Evolutionary conservation across 2,113 vertebrate genomes (phyloP).

Genomic region (Laticauda laticaudata): DNA sequence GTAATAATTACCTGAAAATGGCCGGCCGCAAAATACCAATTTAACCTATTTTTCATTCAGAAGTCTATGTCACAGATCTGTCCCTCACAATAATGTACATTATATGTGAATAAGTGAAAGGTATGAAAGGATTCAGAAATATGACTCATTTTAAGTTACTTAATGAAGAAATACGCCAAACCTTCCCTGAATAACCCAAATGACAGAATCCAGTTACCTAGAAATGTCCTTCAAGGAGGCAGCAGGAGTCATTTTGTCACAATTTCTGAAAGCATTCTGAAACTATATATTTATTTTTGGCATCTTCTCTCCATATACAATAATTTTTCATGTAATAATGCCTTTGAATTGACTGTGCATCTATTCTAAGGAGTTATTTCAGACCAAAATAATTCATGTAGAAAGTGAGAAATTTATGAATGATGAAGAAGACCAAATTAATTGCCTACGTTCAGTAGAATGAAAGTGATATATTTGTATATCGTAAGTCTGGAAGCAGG

Average conservation of each 20-base stretch:
- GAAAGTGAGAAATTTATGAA: neutral
- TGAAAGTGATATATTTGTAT: neutral
- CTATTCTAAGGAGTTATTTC: neutral
- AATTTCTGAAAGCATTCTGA: neutral
- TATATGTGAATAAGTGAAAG: too few relatives aligned
- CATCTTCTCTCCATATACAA: neutral
- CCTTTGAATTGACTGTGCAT: neutral
- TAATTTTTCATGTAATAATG: neutral
- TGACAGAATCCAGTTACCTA: too few relatives aligned
- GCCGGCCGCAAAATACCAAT: neutral
- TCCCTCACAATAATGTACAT: neutral
- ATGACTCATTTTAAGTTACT: too few relatives aligned
- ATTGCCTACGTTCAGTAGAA: neutral
- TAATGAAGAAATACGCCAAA: too few relatives aligned
- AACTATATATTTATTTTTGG: neutral
- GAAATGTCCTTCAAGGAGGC: neutral
- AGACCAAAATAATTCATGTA: neutral
- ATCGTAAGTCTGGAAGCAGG: neutral
- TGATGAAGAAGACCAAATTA: neutral
- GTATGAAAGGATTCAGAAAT: too few relatives aligned
- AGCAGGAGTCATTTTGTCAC: neutral
- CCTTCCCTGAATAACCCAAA: too few relatives aligned
- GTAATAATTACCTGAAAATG: neutral
- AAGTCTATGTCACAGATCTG: neutral
- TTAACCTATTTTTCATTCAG: conserved; percentile 7